Conservation (phyloP, 2,797 vertebrate genomes). For the Pangasius krempfi region DNA sequence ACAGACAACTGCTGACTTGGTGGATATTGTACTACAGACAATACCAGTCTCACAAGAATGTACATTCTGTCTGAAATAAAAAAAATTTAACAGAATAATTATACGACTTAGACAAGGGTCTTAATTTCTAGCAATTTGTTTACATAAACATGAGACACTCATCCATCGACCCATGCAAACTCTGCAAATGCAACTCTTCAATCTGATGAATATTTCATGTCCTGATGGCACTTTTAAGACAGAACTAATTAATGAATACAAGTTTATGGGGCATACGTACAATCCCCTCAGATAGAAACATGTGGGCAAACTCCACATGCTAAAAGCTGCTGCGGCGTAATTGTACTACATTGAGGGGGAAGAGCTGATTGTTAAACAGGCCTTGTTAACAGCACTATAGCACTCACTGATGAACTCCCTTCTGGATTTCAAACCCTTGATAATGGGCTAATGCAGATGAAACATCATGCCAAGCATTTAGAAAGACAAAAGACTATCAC, state of each 20-base stretch:
- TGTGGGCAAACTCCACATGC: conserved; percentile 76
- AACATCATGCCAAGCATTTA: conserved; percentile 57
- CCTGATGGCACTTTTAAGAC: conserved; percentile 79
- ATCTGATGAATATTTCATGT: conserved; percentile 78
- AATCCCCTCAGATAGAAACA: conserved; percentile 81
- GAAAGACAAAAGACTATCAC: conserved; percentile 41
- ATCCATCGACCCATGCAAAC: conserved; percentile 7
- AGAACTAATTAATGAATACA: conserved; percentile 82
- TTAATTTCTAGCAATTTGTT: neutral
- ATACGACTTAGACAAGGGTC: neutral
- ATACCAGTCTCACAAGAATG: neutral
- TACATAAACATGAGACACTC: conserved; percentile 1
- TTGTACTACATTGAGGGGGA: conserved; percentile 77
- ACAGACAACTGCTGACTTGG: conserved; percentile 11
- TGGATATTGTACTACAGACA: neutral
- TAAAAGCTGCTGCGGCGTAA: conserved; percentile 79
- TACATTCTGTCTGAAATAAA: neutral
- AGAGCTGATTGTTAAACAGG: conserved; percentile 81
- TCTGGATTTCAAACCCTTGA: conserved; percentile 77
- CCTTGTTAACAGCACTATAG: conserved; percentile 83
- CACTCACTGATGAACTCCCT: conserved; percentile 74
- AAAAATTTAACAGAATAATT: neutral
- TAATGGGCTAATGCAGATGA: conserved; percentile 71
- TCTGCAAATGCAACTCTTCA: conserved; percentile 48
- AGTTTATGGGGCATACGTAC: conserved; percentile 82